Percentiles rank a stretch among this genome's conserved stretches.
Evolutionary conservation across 2,888 invertebrate species (phyloP).

Genomic region (Polyommatus iphigenia): DNA sequence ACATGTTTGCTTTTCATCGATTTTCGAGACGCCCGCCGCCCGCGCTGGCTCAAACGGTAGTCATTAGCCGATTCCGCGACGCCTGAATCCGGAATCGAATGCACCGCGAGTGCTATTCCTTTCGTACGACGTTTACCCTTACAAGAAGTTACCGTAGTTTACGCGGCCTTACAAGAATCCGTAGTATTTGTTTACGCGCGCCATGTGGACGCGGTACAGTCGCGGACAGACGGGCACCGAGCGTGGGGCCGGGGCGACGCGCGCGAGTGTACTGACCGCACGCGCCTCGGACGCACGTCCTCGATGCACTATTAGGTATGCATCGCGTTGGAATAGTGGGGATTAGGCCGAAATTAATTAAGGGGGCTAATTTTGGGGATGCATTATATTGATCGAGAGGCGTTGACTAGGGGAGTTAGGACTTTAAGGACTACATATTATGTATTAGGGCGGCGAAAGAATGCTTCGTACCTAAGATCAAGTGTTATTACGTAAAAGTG

Average conservation of each 20-base stretch:
- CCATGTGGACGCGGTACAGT: constrained; percentile 45
- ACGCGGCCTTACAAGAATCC: constrained; percentile 17
- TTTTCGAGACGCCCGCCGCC: constrained; percentile 49
- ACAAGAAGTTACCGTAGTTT: constrained; percentile 1
- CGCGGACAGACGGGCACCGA: constrained; percentile 43
- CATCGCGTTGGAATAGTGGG: constrained; percentile 64
- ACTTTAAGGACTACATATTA: neutral
- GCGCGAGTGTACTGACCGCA: constrained; percentile 75
- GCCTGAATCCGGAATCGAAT: constrained; percentile 41
- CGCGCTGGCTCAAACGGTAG: constrained; percentile 40
- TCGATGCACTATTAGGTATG: constrained; percentile 53
- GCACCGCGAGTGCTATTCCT: neutral
- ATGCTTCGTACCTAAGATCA: neutral
- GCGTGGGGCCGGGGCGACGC: constrained; percentile 66
- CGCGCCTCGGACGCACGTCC: constrained; percentile 57
- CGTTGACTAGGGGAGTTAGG: neutral
- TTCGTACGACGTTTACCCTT: neutral
- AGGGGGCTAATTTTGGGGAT: constrained; percentile 36
- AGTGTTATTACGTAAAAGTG: neutral
- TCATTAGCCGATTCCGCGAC: constrained; percentile 30
- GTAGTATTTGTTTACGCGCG: neutral
- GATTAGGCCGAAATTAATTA: constrained; percentile 50
- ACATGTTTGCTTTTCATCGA: constrained; percentile 75
- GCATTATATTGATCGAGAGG: constrained; percentile 5
- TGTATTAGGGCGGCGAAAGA: neutral